Conservation (phyloP, 2,113 vertebrate genomes). For the Burhinus oedicnemus region DNA sequence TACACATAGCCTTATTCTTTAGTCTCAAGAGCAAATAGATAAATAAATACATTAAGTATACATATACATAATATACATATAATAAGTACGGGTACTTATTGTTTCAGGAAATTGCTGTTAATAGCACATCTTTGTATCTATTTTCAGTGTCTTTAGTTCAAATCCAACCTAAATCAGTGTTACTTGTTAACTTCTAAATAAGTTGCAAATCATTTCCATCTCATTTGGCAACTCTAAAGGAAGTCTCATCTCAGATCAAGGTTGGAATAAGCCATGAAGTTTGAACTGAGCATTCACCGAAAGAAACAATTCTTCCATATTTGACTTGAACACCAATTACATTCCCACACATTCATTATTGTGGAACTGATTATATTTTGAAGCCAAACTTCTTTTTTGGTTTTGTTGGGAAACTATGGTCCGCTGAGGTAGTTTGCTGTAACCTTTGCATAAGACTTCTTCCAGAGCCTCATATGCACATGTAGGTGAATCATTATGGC, state of each 20-base stretch:
- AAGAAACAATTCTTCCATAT: background rate
- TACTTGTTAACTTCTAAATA: background rate
- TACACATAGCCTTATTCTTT: background rate
- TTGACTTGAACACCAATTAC: background rate
- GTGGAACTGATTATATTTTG: background rate
- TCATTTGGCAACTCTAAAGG: background rate
- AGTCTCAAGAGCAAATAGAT: background rate
- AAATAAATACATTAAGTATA: background rate
- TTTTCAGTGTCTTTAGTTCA: background rate
- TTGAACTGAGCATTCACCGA: background rate
- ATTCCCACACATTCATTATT: background rate
- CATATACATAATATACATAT: background rate
- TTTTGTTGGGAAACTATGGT: background rate
- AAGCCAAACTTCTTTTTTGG: background rate
- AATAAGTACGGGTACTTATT: fast-evolving
- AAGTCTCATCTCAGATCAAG: background rate
- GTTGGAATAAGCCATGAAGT: background rate
- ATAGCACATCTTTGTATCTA: background rate
- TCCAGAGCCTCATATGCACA: background rate
- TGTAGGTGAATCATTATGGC: background rate
- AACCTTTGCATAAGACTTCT: background rate
- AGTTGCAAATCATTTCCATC: background rate
- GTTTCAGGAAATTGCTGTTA: background rate
- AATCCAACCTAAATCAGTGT: background rate
- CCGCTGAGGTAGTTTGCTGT: background rate